Percentiles rank a stretch among this genome's conserved stretches.
These are phyloP conservation scores for Muricea muricata DNA, from an alignment of 92 coral and sea anemone genomes.

Conservation along the genomic window DNA sequence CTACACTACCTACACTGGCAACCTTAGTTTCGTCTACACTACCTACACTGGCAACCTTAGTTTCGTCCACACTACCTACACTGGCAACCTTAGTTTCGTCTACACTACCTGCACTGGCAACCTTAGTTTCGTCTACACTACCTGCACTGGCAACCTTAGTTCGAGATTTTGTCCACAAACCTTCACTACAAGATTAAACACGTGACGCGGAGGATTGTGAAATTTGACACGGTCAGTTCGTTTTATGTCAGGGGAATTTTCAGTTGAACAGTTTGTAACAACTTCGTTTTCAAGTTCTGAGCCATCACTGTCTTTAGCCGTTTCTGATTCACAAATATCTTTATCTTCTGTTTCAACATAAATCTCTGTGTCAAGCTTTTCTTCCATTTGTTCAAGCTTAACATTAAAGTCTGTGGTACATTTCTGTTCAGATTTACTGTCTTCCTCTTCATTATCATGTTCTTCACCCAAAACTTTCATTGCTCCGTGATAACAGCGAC, in stretches of 20 bases:
- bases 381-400: no score
- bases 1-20: no score
- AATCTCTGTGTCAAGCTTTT: neutral
- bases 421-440: neutral
- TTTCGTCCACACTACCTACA: no score
- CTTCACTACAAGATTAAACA: conserved; percentile 87
- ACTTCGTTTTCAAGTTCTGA: neutral
- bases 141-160: no score
- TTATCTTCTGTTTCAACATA: neutral
- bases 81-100: no score
- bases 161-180: neutral
- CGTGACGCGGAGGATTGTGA: conserved; percentile 87
- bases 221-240: conserved; percentile 55
- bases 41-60: no score
- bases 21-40: no score
- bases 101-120: no score
- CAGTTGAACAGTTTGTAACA: neutral
- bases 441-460: neutral
- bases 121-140: no score
- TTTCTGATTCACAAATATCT: neutral
- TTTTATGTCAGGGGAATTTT: neutral
- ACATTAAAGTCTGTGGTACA: no score
- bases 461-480: neutral
- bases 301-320: neutral
- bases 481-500: conserved; percentile 1